These are phyloP conservation scores for Biston stratarius DNA, from an alignment of 2,888 invertebrate species.

Conservation along the genomic window DNA sequence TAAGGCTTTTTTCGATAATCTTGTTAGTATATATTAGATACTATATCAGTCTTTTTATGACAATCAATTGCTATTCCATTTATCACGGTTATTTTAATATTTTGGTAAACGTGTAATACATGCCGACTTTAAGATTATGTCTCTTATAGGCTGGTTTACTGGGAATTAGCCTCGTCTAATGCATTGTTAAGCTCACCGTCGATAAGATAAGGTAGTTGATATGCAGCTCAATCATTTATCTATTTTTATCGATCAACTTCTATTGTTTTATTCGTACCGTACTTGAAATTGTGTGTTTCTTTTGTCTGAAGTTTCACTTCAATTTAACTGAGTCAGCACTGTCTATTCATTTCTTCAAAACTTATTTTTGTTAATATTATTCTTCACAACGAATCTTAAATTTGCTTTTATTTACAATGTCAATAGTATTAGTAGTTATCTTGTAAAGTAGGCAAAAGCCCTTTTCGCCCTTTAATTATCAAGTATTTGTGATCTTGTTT, in stretches of 20 bases:
- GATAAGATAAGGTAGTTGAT: conserved; percentile 15
- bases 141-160: conserved; percentile 8
- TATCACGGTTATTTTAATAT: conserved; percentile 20
- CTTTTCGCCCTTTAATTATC: no score
- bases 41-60: conserved; percentile 26
- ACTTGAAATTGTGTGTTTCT: neutral
- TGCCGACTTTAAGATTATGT: conserved; percentile 1
- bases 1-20: neutral
- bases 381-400: neutral
- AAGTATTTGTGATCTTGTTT: neutral
- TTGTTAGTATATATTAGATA: conserved; percentile 10
- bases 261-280: neutral
- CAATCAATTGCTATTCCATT: conserved; percentile 8
- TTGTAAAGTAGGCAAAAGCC: neutral
- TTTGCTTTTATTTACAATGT: neutral
- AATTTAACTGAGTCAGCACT: neutral
- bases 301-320: neutral
- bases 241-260: conserved; percentile 1
- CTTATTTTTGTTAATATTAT: neutral
- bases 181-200: conserved; percentile 1
- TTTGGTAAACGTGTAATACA: neutral
- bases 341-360: neutral
- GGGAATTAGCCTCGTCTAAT: conserved; percentile 16
- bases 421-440: neutral
- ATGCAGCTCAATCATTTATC: conserved; percentile 7